These are phyloP conservation scores for Oreochromis niloticus DNA, from an alignment of 2,113 vertebrate genomes.

Conservation along the genomic window DNA sequence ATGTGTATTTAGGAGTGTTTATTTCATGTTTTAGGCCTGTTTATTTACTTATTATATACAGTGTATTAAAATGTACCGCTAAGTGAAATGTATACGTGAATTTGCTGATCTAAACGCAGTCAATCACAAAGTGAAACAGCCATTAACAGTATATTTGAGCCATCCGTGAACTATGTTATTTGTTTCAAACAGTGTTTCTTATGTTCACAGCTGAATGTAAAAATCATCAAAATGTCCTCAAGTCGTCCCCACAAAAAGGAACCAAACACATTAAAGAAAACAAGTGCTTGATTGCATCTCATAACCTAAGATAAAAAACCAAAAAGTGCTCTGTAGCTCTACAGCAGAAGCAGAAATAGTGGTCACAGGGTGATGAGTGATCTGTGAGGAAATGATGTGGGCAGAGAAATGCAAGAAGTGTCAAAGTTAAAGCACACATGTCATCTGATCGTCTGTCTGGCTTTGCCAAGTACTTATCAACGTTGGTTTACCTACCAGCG, in stretches of 20 bases:
- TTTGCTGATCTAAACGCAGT: not conserved
- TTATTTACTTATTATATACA: not conserved
- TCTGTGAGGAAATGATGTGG: not conserved
- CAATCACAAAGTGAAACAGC: not conserved
- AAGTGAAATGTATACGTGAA: not conserved
- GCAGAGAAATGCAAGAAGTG: not conserved
- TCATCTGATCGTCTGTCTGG: not conserved
- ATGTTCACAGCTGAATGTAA: not conserved
- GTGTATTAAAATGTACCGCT: not conserved
- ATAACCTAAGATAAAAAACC: rapidly evolving
- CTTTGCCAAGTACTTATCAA: not conserved
- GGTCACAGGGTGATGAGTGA: not conserved
- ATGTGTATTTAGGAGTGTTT: not conserved
- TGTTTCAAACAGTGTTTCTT: not conserved
- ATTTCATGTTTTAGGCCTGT: not conserved
- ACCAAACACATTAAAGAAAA: not conserved
- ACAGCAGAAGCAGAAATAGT: conserved; percentile 21
- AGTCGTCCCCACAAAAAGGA: not conserved
- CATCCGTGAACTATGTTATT: not conserved
- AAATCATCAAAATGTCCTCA: not conserved
- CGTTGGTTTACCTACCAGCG: not conserved
- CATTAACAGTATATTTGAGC: not conserved
- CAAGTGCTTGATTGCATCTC: not conserved
- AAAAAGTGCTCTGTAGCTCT: not conserved
- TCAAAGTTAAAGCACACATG: not conserved